Base-by-base conservation (phyloP, 1,140 invertebrate species). In the Anastrepha obliqua region DNA sequence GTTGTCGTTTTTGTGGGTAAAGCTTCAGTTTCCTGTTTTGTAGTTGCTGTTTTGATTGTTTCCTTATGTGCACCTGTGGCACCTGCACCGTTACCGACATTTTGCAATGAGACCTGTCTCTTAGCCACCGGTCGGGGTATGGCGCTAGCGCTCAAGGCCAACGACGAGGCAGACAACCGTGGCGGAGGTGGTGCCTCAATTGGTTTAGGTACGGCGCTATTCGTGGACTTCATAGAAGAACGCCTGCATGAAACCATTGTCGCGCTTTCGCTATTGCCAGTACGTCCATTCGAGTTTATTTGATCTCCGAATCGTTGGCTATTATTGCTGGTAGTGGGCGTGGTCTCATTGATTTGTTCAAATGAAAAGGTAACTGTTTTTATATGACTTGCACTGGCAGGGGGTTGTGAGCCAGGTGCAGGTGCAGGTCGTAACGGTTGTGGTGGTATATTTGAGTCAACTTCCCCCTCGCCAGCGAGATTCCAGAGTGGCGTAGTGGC, bases 361-460 rank as follows among this genome's bases (percentile, higher is more conserved):
- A 92, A 90, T 58, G 90, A 91, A 87, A 92, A 92, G 20, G 91
- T 92, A 0, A 92, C 91, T 11, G 91, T 91, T 85, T 92, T 92
- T 86, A 89, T 90, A 0, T 90, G 88, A 9, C 90, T 88, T 1
- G 90, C 90, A 58, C 89, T 90, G 67, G 88, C 90, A 42, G 87
- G 60, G 3, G 64, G 2, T 13, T 86, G 65, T 44, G 67, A 20
- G 17, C 74, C 64, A 0, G 92, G 92, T 6, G 91, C 90, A 6
- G 94, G 93, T 29, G 93, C 93, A 0, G 94, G 94, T 2, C 94
- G 91, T 62, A 94, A 89, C 5, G 94, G 91, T 65, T 94, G 91
- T 8, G 94, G 94, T 6, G 94, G 94, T 87, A 94, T 94, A 51
- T 92, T 89, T 7, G 91, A 90, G 60, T 90, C 90, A n/a, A 89